These are phyloP conservation scores for Tetragnatha versicolor DNA, from an alignment of 1,140 invertebrate genomes.

Conservation along the genomic window DNA sequence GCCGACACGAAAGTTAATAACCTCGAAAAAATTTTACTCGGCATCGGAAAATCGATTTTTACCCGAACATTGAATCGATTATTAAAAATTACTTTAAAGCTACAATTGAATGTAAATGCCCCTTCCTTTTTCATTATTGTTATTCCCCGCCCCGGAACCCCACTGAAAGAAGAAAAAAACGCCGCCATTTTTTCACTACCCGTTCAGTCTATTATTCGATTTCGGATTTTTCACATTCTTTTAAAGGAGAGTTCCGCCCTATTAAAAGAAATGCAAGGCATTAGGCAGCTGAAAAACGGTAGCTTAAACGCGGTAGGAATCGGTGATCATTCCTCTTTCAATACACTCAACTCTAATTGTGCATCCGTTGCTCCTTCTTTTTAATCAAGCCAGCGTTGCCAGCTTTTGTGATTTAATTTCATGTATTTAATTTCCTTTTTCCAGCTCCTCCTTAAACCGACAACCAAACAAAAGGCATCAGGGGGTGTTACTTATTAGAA, in stretches of 20 bases:
- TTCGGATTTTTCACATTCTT: conserved; percentile 25
- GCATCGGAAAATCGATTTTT: conserved; percentile 39
- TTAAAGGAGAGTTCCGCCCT: background rate
- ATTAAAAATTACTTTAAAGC: conserved; percentile 50
- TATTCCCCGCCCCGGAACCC: too few species aligned
- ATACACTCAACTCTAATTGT: conserved; percentile 24
- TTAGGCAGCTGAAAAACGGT: background rate
- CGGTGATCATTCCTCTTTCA: conserved; percentile 21
- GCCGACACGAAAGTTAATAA: conserved; percentile 23
- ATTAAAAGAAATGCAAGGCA: background rate
- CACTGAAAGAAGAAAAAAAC: too few species aligned
- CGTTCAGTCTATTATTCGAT: background rate
- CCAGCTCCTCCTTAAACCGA: background rate
- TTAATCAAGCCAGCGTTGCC: conserved; percentile 25
- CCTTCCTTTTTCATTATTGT: background rate
- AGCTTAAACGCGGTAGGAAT: background rate
- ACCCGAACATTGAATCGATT: conserved; percentile 34
- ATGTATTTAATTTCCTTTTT: background rate
- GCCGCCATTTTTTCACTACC: conserved; percentile 13
- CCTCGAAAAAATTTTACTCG: conserved; percentile 18
- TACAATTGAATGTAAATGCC: conserved; percentile 40
- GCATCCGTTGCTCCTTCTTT: background rate
- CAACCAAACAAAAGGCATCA: background rate
- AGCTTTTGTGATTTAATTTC: background rate
- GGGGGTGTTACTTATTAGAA: conserved; percentile 18